Percentiles rank a stretch among this genome's conserved stretches.
These are phyloP conservation scores for Orchesella flavescens DNA, from an alignment of 2,888 invertebrate genomes.

Conservation along the genomic window DNA sequence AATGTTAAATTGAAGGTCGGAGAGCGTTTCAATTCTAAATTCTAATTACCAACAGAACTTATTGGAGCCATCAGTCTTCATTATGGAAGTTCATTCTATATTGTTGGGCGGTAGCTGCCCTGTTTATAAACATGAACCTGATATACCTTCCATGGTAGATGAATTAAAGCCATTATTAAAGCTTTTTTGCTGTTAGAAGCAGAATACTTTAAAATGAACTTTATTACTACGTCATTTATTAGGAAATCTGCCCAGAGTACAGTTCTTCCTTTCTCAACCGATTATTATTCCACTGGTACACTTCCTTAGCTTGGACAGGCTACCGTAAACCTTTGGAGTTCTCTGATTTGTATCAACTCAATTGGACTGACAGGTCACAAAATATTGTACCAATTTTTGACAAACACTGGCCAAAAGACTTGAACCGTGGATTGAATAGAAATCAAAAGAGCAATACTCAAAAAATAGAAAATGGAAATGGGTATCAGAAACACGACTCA, in stretches of 20 bases:
- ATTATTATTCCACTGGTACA: constrained; percentile 78
- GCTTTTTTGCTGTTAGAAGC: background rate
- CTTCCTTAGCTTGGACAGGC: constrained; percentile 75
- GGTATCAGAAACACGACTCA: background rate
- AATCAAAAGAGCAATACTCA: constrained; percentile 3
- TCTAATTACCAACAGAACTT: constrained; percentile 68
- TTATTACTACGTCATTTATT: background rate
- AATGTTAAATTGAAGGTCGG: no score
- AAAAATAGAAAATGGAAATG: constrained; percentile 72
- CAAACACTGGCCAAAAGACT: constrained; percentile 73
- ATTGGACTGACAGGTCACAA: constrained; percentile 73
- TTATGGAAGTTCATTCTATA: constrained; percentile 77
- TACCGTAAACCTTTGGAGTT: constrained; percentile 76
- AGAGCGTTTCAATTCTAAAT: background rate
- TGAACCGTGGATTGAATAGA: no score
- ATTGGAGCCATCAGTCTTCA: constrained; percentile 78
- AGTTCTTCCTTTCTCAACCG: constrained; percentile 76
- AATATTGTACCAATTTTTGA: constrained; percentile 74
- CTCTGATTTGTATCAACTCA: constrained; percentile 77
- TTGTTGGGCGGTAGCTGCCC: background rate
- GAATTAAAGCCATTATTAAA: background rate
- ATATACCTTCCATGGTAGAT: background rate
- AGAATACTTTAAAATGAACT: background rate
- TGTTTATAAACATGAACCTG: no score
- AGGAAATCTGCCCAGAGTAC: constrained; percentile 75